A percentile compares a stretch with the other conserved stretches of the same genome.
Evolutionary conservation across 2,888 invertebrate species (phyloP).

Genomic region (Unio delphinus): DNA sequence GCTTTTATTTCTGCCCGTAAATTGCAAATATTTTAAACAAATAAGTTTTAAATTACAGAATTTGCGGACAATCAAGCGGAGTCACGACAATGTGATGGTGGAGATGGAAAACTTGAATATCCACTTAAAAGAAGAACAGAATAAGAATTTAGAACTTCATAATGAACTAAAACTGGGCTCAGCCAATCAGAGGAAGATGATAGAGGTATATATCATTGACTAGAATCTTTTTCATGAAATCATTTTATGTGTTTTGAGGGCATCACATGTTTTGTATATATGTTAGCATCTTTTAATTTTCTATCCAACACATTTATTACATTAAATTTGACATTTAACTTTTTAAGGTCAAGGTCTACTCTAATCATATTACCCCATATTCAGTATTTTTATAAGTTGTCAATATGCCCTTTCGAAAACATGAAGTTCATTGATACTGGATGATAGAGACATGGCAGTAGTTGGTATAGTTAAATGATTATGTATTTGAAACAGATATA

Average conservation of each 20-base stretch:
- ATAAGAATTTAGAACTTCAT: constrained; percentile 60
- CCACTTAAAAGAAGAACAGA: constrained; percentile 70
- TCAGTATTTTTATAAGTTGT: no score
- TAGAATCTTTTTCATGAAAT: no score
- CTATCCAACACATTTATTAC: no score
- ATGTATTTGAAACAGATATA: background rate
- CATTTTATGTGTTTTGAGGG: no score
- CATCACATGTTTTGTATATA: no score
- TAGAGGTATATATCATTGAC: constrained; percentile 48
- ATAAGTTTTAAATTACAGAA: constrained; percentile 57
- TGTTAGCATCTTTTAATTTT: no score
- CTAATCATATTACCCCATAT: no score
- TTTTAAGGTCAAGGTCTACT: no score
- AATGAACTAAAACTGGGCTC: constrained; percentile 65
- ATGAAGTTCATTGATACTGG: background rate
- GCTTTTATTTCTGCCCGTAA: no score
- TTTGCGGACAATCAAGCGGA: constrained; percentile 62
- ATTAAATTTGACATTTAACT: no score
- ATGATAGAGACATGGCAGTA: background rate
- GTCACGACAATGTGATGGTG: constrained; percentile 68
- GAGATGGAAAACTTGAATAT: constrained; percentile 69
- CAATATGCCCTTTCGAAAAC: background rate
- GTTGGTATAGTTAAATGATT: background rate
- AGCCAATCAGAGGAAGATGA: constrained; percentile 53
- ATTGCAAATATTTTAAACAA: background rate